Conservation (phyloP, 2,797 vertebrate species). For the Microchirus variegatus region DNA sequence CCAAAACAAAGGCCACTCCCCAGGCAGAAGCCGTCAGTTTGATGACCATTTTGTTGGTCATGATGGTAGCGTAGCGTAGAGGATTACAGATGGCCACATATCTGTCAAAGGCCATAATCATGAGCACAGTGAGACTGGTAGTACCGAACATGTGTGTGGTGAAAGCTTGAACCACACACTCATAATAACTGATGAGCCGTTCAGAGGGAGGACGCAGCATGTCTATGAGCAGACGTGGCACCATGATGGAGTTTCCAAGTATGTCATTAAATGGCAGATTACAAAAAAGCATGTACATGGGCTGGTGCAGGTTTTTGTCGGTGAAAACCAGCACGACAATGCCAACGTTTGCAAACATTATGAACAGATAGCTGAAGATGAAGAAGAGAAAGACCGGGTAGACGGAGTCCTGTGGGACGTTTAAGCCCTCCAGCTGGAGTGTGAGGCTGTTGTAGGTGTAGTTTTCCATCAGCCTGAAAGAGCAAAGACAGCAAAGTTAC, state of each 20-base stretch:
- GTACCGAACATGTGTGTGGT: conserved; percentile 79
- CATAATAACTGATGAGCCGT: conserved; percentile 76
- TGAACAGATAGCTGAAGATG: background rate
- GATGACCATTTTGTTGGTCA: conserved; percentile 69
- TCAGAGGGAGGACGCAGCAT: conserved; percentile 60
- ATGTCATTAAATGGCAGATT: conserved; percentile 77
- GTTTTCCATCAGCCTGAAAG: conserved; percentile 2
- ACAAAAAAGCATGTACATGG: conserved; percentile 81
- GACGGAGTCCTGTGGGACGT: background rate
- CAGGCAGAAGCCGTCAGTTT: conserved; percentile 28
- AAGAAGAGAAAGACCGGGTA: background rate
- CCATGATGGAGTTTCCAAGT: conserved; percentile 61
- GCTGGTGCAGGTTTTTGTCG: conserved; percentile 73
- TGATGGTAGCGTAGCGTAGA: conserved; percentile 66
- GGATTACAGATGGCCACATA: conserved; percentile 85
- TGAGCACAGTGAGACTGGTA: conserved; percentile 76
- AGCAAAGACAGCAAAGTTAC: background rate
- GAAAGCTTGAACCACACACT: conserved; percentile 84
- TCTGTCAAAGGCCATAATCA: conserved; percentile 85
- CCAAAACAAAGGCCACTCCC: conserved; percentile 25
- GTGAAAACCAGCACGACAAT: conserved; percentile 19
- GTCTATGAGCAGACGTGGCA: background rate
- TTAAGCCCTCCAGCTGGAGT: background rate
- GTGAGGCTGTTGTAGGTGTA: background rate
- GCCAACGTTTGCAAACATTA: background rate